Conservation (phyloP, 2,888 invertebrate genomes). For the Hemithea aestivaria region DNA sequence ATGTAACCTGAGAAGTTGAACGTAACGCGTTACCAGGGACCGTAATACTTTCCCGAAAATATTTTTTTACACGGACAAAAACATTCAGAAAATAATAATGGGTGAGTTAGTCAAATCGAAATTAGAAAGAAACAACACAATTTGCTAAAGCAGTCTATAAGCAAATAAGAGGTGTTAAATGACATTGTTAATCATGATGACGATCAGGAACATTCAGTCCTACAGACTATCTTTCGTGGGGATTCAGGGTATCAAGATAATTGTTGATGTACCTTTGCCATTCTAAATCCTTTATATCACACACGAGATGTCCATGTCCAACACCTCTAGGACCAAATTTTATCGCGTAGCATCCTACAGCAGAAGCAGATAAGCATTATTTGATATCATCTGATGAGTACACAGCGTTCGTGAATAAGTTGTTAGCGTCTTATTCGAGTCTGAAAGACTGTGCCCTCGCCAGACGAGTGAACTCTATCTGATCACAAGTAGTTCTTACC, state of each 20-base stretch:
- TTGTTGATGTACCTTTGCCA: conserved; percentile 82
- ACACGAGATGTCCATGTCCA: conserved; percentile 94
- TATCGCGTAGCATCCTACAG: conserved; percentile 95
- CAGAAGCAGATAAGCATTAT: conserved; percentile 71
- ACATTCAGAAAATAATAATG: conserved; percentile 5
- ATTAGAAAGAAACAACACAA: conserved; percentile 26
- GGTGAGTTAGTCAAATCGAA: conserved; percentile 8
- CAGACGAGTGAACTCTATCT: conserved; percentile 56
- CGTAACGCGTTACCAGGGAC: conserved; percentile 35
- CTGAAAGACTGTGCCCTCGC: conserved; percentile 59
- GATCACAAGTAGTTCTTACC: conserved; percentile 80
- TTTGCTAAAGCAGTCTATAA: conserved; percentile 61
- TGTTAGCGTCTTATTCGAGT: conserved; percentile 18
- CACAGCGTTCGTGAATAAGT: conserved; percentile 44
- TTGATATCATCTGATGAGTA: conserved; percentile 54
- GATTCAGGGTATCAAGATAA: conserved; percentile 21
- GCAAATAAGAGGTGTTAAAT: conserved; percentile 46
- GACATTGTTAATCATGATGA: conserved; percentile 39
- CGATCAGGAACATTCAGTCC: conserved; percentile 34
- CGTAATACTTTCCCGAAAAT: conserved; percentile 6
- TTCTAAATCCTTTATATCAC: conserved; percentile 88
- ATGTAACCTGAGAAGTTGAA: conserved; percentile 70
- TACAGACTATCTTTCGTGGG: conserved; percentile 43
- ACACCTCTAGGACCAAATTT: conserved; percentile 96
- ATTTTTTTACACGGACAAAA: conserved; percentile 1